Evolutionary conservation across 2,888 invertebrate genomes (phyloP), one percentile per base, ranked within the genome.

Genomic region (Dexiosoma caninum): DNA sequence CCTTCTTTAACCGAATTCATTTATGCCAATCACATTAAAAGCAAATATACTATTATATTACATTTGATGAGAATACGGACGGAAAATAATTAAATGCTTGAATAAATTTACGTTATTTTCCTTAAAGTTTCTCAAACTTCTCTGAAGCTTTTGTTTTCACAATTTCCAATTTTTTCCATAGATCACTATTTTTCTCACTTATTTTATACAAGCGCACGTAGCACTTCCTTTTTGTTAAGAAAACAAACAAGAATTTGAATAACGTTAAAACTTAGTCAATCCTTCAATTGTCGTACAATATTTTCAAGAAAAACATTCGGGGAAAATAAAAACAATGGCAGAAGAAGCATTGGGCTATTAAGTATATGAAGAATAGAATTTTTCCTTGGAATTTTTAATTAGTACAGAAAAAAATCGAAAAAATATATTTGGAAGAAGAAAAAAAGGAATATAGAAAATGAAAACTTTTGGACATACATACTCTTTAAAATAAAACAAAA

Each of bases 381-480:
- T 67, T 74, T 42, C 32, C 19, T 80, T 74, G 85, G 87, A 86
- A 88, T 88, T 88, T 88, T 88, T 88, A 88, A 88, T 88, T 88
- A 88, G 87, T 87, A 86, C 84, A 67, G 44, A 55, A 59, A 80
- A 71, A 60, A 27, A 59, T 35, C 60, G 8, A 72, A 40, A n/a
- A 35, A 49, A 60, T 12, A 32, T 44, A 19, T 44, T 44, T 44
- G 8, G 46, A 14, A 35, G 12, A 16, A 30, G 37, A 49, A 49
- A 57, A n/a, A n/a, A 30, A 14, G 27, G 44, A 57, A 16, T 7
- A 51, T 30, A n/a, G 37, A 60, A 64, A 57, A 78, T 53, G 75
- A 72, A 60, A 67, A 78, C 72, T 67, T 67, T 72, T 60, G 60
- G 60, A 60, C 72, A 59, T 59, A n/a, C n/a, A 81, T 60, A 80